Percentiles rank a stretch among this genome's conserved stretches.
Evolutionary conservation across 2,888 invertebrate species (phyloP).

Genomic region (Monoplex corrugatus): DNA sequence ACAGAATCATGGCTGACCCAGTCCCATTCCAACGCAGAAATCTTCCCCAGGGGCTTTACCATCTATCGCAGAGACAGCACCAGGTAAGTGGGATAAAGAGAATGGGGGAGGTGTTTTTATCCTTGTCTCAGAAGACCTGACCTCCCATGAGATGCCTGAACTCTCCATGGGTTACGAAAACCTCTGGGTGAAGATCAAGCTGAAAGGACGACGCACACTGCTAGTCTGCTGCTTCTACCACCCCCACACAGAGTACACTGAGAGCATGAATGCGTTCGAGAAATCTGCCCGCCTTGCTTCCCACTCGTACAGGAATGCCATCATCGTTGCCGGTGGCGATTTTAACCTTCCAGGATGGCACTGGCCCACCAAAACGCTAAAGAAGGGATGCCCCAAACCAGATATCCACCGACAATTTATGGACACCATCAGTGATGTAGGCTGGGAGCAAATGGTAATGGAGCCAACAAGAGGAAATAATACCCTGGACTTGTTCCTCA

Average conservation of each 20-base stretch:
- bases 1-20: slow-evolving; percentile 14
- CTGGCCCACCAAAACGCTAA: slow-evolving; percentile 28
- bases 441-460: slow-evolving; percentile 23
- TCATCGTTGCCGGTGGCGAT: neutral
- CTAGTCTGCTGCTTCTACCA: slow-evolving; percentile 30
- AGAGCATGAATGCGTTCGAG: slow-evolving; percentile 27
- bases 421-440: slow-evolving; percentile 24
- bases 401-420: slow-evolving; percentile 25
- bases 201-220: slow-evolving; percentile 36
- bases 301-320: neutral
- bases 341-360: slow-evolving; percentile 27
- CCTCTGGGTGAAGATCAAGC: slow-evolving; percentile 31
- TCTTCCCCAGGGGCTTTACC: no score
- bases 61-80: no score
- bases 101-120: slow-evolving; percentile 6
- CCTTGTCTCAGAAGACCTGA: neutral
- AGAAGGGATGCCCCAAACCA: slow-evolving; percentile 5
- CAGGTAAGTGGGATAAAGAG: neutral
- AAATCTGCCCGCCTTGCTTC: slow-evolving; percentile 29
- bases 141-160: neutral
- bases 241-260: slow-evolving; percentile 27
- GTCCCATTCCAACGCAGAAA: neutral
- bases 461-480: neutral
- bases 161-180: neutral
- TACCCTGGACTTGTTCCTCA: neutral